These are phyloP conservation scores for Holothuria scabra DNA, from an alignment of 53 echinoderm and acorn worm genomes.

Conservation along the genomic window DNA sequence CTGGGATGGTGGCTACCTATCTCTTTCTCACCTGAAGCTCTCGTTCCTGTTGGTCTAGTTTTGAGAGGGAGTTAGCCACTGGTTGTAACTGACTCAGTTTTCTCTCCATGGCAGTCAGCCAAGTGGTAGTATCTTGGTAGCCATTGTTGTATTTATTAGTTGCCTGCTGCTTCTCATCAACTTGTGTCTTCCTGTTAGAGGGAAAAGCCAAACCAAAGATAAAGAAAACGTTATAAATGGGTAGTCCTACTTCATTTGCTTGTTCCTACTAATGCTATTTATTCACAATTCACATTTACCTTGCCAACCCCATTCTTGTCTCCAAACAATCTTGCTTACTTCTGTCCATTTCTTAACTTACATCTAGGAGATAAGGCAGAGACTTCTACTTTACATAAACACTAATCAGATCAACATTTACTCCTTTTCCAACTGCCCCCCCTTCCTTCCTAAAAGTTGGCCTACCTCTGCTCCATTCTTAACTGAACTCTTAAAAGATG, in stretches of 20 bases:
- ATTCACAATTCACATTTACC: not conserved
- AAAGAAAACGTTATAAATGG: no score
- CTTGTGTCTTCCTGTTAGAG: conserved; percentile 73
- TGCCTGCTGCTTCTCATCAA: conserved; percentile 84
- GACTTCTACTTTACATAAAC: no score
- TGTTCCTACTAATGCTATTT: not conserved
- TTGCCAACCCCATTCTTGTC: not conserved
- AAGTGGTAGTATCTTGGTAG: conserved; percentile 77
- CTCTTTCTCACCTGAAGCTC: conserved; percentile 77
- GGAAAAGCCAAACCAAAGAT: not conserved
- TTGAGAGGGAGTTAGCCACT: conserved; percentile 80
- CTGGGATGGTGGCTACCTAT: no score
- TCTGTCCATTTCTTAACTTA: no score
- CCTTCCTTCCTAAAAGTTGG: no score
- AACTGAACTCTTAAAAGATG: no score
- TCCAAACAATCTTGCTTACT: no score
- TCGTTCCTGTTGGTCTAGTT: conserved; percentile 83
- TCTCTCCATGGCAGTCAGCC: conserved; percentile 92
- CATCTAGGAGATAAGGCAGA: no score
- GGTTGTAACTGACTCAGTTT: conserved; percentile 91
- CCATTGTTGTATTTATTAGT: conserved; percentile 87
- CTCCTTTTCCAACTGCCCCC: no score
- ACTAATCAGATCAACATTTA: no score
- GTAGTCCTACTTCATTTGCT: not conserved
- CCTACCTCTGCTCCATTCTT: no score